Conservation (phyloP, 2,113 vertebrate species). For the Conger conger region DNA sequence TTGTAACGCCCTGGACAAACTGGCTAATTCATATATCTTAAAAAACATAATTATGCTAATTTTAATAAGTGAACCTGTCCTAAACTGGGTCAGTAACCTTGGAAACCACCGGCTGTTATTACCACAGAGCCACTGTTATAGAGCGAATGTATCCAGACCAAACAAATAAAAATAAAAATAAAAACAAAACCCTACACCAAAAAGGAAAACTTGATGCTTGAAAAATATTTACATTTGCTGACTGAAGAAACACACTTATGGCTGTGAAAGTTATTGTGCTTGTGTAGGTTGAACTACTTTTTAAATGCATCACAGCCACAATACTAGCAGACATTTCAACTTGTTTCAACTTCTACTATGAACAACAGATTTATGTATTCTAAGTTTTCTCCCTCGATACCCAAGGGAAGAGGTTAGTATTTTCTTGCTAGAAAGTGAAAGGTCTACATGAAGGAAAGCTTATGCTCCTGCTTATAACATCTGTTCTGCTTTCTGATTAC, state of each 20-base stretch:
- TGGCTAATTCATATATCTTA: conserved; percentile 2
- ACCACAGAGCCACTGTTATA: not conserved
- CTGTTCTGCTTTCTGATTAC: no score
- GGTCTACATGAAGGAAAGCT: no score
- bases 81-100: not conserved
- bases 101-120: not conserved
- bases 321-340: not conserved
- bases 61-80: not conserved
- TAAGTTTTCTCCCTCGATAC: no score
- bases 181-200: not conserved
- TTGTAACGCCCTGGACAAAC: not conserved
- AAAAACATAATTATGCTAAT: conserved; percentile 12
- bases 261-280: no score
- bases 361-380: no score
- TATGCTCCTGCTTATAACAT: no score
- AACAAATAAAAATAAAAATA: not conserved
- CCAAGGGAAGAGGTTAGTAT: no score
- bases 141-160: not conserved
- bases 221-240: not conserved
- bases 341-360: no score
- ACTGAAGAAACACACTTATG: not conserved
- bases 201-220: not conserved
- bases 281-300: no score
- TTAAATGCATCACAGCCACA: not conserved
- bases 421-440: no score